Base-by-base conservation (phyloP, 2,888 invertebrate genomes). In the Micropterix aruncella region DNA sequence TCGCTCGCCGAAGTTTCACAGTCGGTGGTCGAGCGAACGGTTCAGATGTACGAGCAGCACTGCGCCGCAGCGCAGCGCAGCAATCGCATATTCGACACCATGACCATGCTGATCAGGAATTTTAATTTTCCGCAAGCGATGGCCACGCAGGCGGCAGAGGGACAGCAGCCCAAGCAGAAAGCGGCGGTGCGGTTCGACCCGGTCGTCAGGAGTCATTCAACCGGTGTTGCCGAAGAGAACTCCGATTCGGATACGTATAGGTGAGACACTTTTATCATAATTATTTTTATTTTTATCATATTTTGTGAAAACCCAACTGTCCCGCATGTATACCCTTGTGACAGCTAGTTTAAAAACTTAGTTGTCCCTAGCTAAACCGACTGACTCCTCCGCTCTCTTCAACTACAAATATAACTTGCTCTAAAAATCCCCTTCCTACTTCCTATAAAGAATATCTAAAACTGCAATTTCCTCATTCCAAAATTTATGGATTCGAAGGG, bases 1-100 rank as follows among this genome's bases (percentile, higher is more conserved):
- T 83, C 89, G 12, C 68, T 92, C 50, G 80, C 78, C 16, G 80
- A 82, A 27, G 89, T 92, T 40, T 87, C 91, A 12, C 90, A 92
- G 63, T 82, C 86, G 0, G 89, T 89, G 0, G 78, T 92, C 0
- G 83, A 90, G 57, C 85, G 85, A 61, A 80, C 88, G 2, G 85
- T 87, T 12, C 73, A 86, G n/a, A 76, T 84, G 46, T 91, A 91
- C 58, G 83, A 87, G 38, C 83, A 87, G 40, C 77, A 80, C 47
- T 87, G 79, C 57, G 77, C 83, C 63, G 68, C 60, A 52, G 68
- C 64, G 43, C 72, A 66, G 41, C 56, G 68, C 38, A 69, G 66
- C 1, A 73, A 68, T 1, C 72, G 74, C 53, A 79, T 81, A 38
- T 74, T 88, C 27, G 89, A 88, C 14, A 91, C 92, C 54, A 87